Conservation (phyloP, 1,140 invertebrate species). For the Rhyacophila brunnea region DNA sequence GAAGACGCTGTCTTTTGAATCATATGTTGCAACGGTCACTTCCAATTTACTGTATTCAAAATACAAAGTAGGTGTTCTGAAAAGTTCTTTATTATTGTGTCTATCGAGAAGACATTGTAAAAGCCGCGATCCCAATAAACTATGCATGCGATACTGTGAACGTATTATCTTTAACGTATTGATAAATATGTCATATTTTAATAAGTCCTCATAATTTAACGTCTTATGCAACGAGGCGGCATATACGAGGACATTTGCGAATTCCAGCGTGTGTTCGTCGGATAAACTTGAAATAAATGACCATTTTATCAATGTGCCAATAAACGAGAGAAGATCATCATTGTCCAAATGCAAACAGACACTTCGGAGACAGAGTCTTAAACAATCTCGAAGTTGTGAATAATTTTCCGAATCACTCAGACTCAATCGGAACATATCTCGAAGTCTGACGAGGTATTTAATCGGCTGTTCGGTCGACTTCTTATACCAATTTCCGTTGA, state of each 20-base stretch:
- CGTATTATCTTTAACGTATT: slow-evolving; percentile 7
- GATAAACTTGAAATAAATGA: not conserved
- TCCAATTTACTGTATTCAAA: slow-evolving; percentile 48
- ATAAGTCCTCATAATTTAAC: slow-evolving; percentile 1
- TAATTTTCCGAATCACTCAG: not conserved
- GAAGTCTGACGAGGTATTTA: slow-evolving; percentile 6
- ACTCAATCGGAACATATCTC: slow-evolving; percentile 15
- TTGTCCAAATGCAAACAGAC: slow-evolving; percentile 9
- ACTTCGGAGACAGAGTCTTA: slow-evolving; percentile 8
- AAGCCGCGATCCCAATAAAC: slow-evolving; percentile 55
- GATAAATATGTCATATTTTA: slow-evolving; percentile 2
- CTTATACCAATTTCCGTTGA: slow-evolving; percentile 4
- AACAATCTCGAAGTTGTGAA: not conserved
- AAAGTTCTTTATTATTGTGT: slow-evolving; percentile 47
- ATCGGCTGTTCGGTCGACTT: not conserved
- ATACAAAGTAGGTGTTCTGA: slow-evolving; percentile 55
- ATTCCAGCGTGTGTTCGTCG: slow-evolving; percentile 5
- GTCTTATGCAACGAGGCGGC: slow-evolving; percentile 8
- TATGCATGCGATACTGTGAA: slow-evolving; percentile 44
- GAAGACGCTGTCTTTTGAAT: slow-evolving; percentile 51
- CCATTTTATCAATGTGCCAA: slow-evolving; percentile 8
- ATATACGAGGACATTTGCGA: slow-evolving; percentile 8
- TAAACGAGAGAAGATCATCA: slow-evolving; percentile 11
- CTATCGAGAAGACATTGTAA: slow-evolving; percentile 57
- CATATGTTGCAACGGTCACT: slow-evolving; percentile 42